Evolutionary conservation across 2,113 vertebrate genomes (phyloP).

Genomic region (Megaleporinus macrocephalus): DNA sequence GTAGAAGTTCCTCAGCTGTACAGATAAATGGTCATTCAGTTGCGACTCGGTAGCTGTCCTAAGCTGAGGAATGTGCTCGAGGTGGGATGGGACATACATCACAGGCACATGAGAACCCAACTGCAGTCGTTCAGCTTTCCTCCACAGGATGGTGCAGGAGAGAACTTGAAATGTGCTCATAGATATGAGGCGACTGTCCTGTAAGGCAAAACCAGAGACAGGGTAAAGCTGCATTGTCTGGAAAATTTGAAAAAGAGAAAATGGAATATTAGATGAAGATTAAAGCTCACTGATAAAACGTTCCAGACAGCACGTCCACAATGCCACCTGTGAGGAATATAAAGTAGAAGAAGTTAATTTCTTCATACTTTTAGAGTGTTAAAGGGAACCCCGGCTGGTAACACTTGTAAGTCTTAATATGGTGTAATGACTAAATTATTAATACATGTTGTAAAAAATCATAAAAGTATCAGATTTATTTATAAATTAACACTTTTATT

Average conservation of each 20-base stretch:
- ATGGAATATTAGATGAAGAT: not conserved
- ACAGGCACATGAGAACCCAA: not conserved
- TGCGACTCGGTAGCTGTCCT: not conserved
- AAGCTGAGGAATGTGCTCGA: not conserved
- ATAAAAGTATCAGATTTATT: too few species aligned
- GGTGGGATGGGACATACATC: not conserved
- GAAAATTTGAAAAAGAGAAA: not conserved
- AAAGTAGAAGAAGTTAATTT: conserved; percentile 7
- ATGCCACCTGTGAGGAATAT: conserved; percentile 73
- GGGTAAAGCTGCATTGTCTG: too few species aligned
- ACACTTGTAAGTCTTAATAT: too few species aligned
- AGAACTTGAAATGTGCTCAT: conserved; percentile 47
- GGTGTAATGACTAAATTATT: too few species aligned
- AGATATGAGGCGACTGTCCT: conserved; percentile 67
- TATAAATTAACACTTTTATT: too few species aligned
- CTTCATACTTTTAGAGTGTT: too few species aligned
- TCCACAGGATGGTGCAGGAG: not conserved
- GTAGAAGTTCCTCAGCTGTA: not conserved
- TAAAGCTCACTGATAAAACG: conserved; percentile 78
- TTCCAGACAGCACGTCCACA: conserved; percentile 78
- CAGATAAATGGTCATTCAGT: not conserved
- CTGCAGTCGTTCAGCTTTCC: not conserved
- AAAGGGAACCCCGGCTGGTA: too few species aligned
- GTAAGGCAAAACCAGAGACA: conserved; percentile 28
- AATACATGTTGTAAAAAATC: too few species aligned